These are phyloP conservation scores for Brienomyrus brachyistius DNA, from an alignment of 2,113 vertebrate species.

Conservation along the genomic window DNA sequence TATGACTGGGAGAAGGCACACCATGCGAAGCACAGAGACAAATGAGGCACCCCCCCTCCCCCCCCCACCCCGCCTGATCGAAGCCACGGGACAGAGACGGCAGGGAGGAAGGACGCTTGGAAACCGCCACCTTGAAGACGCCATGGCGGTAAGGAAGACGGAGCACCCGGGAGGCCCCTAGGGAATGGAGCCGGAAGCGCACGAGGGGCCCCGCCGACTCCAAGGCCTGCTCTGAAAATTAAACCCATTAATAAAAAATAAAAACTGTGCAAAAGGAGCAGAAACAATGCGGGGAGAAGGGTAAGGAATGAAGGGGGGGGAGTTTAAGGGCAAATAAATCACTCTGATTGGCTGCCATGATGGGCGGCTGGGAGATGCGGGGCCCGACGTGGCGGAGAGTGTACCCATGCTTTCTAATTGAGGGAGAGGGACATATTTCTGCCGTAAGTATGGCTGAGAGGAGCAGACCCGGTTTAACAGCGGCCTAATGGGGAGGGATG, in stretches of 20 bases:
- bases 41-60: not conserved
- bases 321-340: conserved; percentile 19
- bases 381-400: not conserved
- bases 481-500: not conserved
- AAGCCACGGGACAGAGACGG: conserved; percentile 6
- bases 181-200: conserved; percentile 4
- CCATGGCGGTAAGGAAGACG: conserved; percentile 65
- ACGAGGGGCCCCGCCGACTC: conserved; percentile 52
- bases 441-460: not conserved
- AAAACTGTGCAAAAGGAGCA: conserved; percentile 41
- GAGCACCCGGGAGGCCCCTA: conserved; percentile 45
- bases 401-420: not conserved
- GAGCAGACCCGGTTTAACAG: not conserved
- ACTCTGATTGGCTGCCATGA: conserved; percentile 15
- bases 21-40: not conserved
- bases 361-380: not conserved
- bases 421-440: conserved; percentile 1
- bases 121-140: conserved; percentile 46
- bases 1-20: not conserved
- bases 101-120: conserved; percentile 19
- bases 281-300: conserved; percentile 30
- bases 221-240: conserved; percentile 75
- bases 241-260: conserved; percentile 81
- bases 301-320: not conserved
- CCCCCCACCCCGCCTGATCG: not conserved